Conservation (phyloP, 2,888 invertebrate genomes). For the Horisme vitalbata region DNA sequence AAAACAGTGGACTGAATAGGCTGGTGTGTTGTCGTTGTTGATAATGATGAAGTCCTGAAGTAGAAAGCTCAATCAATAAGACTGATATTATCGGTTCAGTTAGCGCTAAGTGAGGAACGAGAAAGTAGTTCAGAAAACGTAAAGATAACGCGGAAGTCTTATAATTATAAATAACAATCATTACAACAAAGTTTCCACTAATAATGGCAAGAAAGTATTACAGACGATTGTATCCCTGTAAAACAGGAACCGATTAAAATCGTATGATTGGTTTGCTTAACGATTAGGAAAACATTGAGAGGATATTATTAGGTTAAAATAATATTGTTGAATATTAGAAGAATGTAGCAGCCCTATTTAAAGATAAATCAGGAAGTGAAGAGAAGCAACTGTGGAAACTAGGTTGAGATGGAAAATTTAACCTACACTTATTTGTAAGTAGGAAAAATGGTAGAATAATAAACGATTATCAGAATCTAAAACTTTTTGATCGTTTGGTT, state of each 20-base stretch:
- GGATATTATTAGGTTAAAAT: background rate
- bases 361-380: conserved; percentile 39
- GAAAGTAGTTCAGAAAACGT: conserved; percentile 14
- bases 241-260: too few species aligned
- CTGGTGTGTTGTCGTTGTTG: too few species aligned
- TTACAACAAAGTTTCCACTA: too few species aligned
- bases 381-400: conserved; percentile 47
- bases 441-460: too few species aligned
- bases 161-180: background rate
- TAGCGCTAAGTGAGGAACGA: background rate
- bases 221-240: too few species aligned
- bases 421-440: conserved; percentile 10
- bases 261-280: too few species aligned
- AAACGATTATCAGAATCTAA: too few species aligned
- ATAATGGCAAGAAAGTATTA: too few species aligned
- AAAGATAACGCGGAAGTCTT: conserved; percentile 1
- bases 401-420: conserved; percentile 34
- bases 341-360: conserved; percentile 16
- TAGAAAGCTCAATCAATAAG: too few species aligned
- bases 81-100: conserved; percentile 6
- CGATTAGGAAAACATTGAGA: background rate
- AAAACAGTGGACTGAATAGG: too few species aligned
- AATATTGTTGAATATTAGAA: background rate
- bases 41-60: too few species aligned
- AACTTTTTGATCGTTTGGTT: too few species aligned